A percentile compares a stretch with the other conserved stretches of the same genome.
These are phyloP conservation scores for Pecten maximus DNA, from an alignment of 2,888 invertebrate genomes.

Conservation along the genomic window DNA sequence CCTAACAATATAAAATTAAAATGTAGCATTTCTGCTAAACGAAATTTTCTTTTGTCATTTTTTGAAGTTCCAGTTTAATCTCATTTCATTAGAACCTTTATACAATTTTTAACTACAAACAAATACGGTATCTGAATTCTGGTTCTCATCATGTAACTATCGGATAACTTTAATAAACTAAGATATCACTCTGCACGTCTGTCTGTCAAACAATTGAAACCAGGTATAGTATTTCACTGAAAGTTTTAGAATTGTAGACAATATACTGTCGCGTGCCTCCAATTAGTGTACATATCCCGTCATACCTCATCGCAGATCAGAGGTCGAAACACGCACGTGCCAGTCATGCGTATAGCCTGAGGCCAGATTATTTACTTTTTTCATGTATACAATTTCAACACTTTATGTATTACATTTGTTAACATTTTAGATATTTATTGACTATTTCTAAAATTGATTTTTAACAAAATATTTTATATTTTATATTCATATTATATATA, in stretches of 20 bases:
- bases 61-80: background rate
- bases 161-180: background rate
- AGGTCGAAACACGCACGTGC: background rate
- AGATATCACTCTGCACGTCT: background rate
- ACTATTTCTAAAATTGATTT: no score
- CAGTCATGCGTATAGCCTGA: background rate
- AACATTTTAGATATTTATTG: background rate
- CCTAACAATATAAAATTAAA: background rate
- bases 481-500: no score
- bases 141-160: background rate
- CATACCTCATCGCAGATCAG: background rate
- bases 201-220: background rate
- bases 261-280: constrained; percentile 6
- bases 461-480: no score
- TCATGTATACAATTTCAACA: background rate
- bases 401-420: background rate
- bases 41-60: background rate
- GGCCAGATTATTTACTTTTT: background rate
- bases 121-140: background rate
- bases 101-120: background rate
- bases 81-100: background rate
- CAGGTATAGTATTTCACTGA: constrained; percentile 4
- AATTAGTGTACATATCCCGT: constrained; percentile 19
- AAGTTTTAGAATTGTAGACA: background rate
- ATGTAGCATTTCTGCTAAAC: background rate